These are phyloP conservation scores for Aepyceros melampus DNA, from an alignment of 2,113 vertebrate species.

Conservation along the genomic window DNA sequence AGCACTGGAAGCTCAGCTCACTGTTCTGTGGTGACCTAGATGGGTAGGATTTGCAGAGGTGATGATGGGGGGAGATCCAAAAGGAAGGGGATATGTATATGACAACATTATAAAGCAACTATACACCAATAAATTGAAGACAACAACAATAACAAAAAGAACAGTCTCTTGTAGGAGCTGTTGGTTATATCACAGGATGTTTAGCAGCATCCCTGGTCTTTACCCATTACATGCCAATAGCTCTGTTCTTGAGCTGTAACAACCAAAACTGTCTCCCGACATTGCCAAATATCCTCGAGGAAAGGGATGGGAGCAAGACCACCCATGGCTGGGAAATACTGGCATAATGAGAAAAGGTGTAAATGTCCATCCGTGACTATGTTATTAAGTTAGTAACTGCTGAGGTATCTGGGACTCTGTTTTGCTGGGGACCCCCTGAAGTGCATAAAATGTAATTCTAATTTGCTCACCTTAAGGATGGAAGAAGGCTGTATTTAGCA, in stretches of 20 bases:
- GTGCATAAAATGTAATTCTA: not conserved
- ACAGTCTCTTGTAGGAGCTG: not conserved
- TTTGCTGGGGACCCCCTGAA: not conserved
- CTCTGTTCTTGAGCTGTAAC: not conserved
- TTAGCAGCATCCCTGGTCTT: not conserved
- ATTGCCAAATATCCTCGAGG: not conserved
- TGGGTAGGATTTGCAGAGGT: not conserved
- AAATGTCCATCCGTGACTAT: not conserved
- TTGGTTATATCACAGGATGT: not conserved
- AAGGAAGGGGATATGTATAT: not conserved
- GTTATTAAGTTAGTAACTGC: not conserved
- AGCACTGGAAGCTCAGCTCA: not conserved
- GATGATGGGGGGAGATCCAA: not conserved
- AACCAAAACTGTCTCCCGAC: not conserved
- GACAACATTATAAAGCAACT: not conserved
- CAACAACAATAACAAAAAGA: not conserved
- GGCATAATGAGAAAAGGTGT: not conserved
- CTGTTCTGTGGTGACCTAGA: not conserved
- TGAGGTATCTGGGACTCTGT: not conserved
- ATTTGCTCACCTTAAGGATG: not conserved
- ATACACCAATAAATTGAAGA: not conserved
- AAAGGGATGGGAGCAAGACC: not conserved
- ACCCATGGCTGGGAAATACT: not conserved
- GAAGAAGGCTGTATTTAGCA: not conserved
- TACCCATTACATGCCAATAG: not conserved